A percentile compares a stretch with the other conserved stretches of the same genome.
Evolutionary conservation across 2,113 vertebrate species (phyloP).

Genomic region (Rhynchopsitta pachyrhyncha): DNA sequence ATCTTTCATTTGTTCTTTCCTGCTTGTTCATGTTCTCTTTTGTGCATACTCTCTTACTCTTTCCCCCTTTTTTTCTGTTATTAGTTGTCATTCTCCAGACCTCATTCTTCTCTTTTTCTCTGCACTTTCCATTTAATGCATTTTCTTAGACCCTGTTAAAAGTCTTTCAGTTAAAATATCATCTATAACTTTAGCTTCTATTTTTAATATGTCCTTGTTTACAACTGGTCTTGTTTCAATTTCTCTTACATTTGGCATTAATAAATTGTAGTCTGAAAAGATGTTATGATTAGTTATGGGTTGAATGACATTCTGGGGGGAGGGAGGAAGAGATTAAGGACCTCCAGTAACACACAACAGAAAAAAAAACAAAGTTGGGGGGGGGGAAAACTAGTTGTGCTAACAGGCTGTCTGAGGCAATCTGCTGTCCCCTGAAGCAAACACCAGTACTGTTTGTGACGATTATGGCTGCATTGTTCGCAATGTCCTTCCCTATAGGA

Average conservation of each 20-base stretch:
- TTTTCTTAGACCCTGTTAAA: not conserved
- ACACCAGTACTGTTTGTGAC: not conserved
- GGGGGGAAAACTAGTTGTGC: not conserved
- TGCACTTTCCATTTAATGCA: not conserved
- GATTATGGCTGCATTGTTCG: not conserved
- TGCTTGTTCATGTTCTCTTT: not conserved
- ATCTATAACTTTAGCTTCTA: not conserved
- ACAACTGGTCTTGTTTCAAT: not conserved
- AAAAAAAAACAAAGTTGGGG: not conserved
- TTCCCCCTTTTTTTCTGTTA: not conserved
- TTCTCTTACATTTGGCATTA: not conserved
- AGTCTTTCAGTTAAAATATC: not conserved
- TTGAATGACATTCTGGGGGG: constrained; percentile 14
- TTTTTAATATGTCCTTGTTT: not conserved
- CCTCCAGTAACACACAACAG: not conserved
- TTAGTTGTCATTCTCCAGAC: not conserved
- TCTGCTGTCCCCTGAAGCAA: not conserved
- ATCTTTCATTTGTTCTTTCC: not conserved
- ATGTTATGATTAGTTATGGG: not conserved
- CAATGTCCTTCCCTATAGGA: constrained; percentile 22
- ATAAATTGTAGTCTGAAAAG: not conserved
- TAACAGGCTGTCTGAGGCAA: not conserved
- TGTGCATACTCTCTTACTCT: not conserved
- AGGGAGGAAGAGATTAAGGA: constrained; percentile 13
- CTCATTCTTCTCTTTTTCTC: not conserved